These are phyloP conservation scores for Harpegnathos saltator DNA, from an alignment of 1,140 invertebrate species.

Conservation along the genomic window DNA sequence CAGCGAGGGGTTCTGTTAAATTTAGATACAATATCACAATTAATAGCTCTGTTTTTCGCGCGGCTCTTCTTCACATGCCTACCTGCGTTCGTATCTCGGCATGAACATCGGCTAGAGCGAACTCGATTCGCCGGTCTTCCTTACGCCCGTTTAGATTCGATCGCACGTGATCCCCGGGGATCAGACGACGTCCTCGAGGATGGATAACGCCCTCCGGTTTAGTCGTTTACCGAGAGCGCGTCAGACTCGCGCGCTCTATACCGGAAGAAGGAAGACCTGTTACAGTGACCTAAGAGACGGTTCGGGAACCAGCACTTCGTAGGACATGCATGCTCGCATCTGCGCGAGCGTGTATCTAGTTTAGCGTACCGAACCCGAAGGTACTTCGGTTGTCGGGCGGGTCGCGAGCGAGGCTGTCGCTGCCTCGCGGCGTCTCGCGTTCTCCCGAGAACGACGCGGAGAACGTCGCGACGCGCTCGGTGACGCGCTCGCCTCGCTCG, in stretches of 20 bases:
- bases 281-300: constrained; percentile 72
- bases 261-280: constrained; percentile 71
- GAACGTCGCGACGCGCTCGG: constrained; percentile 59
- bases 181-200: constrained; percentile 14
- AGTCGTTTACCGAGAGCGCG: constrained; percentile 26
- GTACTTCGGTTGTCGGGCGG: constrained; percentile 41
- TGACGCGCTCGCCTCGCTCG: constrained; percentile 61
- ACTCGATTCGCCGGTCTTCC: constrained; percentile 51
- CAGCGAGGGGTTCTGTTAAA: constrained; percentile 78
- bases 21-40: constrained; percentile 84
- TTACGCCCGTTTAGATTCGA: constrained; percentile 41
- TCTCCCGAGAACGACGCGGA: neutral
- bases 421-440: neutral
- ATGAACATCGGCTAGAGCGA: constrained; percentile 63
- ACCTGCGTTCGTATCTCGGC: constrained; percentile 52
- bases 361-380: constrained; percentile 61
- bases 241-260: constrained; percentile 15
- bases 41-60: constrained; percentile 74
- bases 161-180: constrained; percentile 13
- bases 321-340: constrained; percentile 38
- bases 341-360: constrained; percentile 31
- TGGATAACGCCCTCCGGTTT: constrained; percentile 4
- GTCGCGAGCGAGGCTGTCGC: constrained; percentile 42
- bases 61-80: constrained; percentile 60
- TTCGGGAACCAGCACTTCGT: constrained; percentile 64